phyloP scores from a whole-genome alignment of 1,140 invertebrate genomes.

The Drosophila guanche region DNA sequence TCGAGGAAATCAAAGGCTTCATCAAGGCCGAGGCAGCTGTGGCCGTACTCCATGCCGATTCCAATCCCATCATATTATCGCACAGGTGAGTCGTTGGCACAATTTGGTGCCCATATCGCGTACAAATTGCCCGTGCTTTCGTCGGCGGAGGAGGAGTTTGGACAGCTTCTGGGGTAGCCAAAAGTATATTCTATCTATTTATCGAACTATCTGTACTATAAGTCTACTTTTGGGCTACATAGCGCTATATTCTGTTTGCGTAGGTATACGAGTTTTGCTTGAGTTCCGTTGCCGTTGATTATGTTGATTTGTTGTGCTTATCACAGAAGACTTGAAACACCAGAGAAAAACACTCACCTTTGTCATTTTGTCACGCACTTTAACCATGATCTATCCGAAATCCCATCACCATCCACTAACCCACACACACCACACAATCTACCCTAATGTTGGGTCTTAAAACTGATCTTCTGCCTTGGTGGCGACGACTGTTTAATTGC shows the following conservation, averaged over 20 bases:
- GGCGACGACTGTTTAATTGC: not conserved
- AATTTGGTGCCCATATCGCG: conserved; percentile 41
- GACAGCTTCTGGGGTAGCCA: conserved; percentile 71
- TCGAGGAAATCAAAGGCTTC: conserved; percentile 97
- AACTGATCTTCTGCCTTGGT: not conserved
- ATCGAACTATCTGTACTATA: conserved; percentile 31
- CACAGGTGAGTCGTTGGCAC: conserved; percentile 87
- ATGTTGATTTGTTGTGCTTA: conserved; percentile 78
- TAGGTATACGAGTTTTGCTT: conserved; percentile 80
- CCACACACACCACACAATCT: conserved; percentile 12
- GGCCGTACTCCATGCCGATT: conserved; percentile 93
- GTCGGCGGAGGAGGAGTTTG: conserved; percentile 82
- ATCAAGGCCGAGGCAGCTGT: conserved; percentile 96
- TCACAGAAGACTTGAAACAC: conserved; percentile 84
- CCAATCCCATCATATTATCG: conserved; percentile 92
- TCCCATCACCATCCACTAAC: conserved; percentile 22
- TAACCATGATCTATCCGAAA: conserved; percentile 48
- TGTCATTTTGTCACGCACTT: conserved; percentile 74
- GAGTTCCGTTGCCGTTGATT: conserved; percentile 65
- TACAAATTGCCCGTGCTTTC: conserved; percentile 83
- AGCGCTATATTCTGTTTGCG: conserved; percentile 55
- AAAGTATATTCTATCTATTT: conserved; percentile 34
- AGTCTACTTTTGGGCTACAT: conserved; percentile 4
- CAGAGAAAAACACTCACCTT: conserved; percentile 76
- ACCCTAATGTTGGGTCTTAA: not conserved